A percentile compares a stretch with the other conserved stretches of the same genome.
These are phyloP conservation scores for Lepidocolaptes lacrymiger DNA, from an alignment of 2,797 vertebrate genomes.

Conservation along the genomic window DNA sequence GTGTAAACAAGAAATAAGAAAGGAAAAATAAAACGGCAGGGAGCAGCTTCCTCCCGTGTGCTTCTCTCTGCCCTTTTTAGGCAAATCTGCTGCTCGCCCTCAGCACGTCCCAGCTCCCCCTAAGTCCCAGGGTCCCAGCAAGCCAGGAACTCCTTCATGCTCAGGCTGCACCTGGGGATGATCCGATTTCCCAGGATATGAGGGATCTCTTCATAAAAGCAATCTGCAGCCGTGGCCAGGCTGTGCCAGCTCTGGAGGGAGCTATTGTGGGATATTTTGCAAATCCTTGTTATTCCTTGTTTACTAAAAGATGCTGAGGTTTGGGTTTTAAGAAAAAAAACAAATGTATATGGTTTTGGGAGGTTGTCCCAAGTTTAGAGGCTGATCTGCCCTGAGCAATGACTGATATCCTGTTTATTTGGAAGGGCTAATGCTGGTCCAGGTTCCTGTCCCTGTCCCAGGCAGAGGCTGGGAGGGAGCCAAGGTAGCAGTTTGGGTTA, in stretches of 20 bases:
- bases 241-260: neutral
- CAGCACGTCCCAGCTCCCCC: neutral
- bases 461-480: neutral
- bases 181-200: neutral
- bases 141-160: neutral
- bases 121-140: neutral
- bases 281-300: neutral
- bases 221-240: neutral
- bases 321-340: neutral
- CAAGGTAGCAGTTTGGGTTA: neutral
- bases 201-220: neutral
- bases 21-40: slow-evolving; percentile 37
- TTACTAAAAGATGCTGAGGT: neutral
- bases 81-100: slow-evolving; percentile 17
- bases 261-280: neutral
- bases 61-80: slow-evolving; percentile 40
- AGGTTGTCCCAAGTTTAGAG: neutral
- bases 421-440: neutral
- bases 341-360: neutral
- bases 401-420: neutral
- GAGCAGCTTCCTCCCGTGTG: neutral
- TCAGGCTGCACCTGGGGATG: neutral
- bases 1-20: slow-evolving; percentile 53
- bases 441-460: neutral
- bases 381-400: neutral